These are phyloP conservation scores for Dendrophyllia cribrosa DNA, from an alignment of 64 coral and sea anemone genomes.

Conservation along the genomic window DNA sequence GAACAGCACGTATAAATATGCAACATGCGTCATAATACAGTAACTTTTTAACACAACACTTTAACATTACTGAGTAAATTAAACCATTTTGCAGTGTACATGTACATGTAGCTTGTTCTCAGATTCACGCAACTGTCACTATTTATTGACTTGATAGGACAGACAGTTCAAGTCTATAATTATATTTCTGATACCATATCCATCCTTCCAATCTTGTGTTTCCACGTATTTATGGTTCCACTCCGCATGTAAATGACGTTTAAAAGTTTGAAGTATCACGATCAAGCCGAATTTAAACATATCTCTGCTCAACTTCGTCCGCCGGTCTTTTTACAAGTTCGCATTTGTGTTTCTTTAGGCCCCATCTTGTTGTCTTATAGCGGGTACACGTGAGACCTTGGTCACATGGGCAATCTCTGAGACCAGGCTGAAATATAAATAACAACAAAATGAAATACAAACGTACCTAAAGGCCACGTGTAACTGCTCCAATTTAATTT, in stretches of 20 bases:
- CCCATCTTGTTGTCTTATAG: constrained; percentile 14
- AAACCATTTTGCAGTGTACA: too few relatives aligned
- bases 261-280: too few relatives aligned
- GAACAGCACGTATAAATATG: too few relatives aligned
- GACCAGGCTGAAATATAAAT: constrained; percentile 19
- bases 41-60: too few relatives aligned
- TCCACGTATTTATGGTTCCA: neutral
- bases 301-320: constrained; percentile 31
- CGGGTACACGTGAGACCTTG: constrained; percentile 14
- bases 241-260: neutral
- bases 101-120: too few relatives aligned
- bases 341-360: constrained; percentile 31
- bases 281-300: constrained; percentile 1
- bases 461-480: neutral
- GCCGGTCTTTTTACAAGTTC: neutral
- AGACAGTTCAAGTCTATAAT: too few relatives aligned
- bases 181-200: too few relatives aligned
- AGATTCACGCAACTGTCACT: too few relatives aligned
- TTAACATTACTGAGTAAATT: too few relatives aligned
- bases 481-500: neutral
- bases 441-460: neutral
- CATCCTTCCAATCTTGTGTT: too few relatives aligned
- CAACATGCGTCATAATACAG: too few relatives aligned
- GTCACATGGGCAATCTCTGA: constrained; percentile 34
- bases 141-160: too few relatives aligned